phyloP scores from a whole-genome alignment of 2,888 invertebrate genomes.

The Parasteatoda lunata region DNA sequence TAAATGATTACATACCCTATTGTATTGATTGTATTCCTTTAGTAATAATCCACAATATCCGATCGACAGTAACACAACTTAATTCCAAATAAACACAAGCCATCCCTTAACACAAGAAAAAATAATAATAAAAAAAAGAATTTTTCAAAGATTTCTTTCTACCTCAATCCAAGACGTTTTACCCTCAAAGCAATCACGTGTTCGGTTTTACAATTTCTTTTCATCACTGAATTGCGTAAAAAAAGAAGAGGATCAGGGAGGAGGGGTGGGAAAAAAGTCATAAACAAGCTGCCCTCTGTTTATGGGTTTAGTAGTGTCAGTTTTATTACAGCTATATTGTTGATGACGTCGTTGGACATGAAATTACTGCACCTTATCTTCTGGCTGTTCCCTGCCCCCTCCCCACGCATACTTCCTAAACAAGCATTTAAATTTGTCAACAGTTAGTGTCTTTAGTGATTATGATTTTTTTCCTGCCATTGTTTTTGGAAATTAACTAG shows the following conservation, averaged over 20 bases:
- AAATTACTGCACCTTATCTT: conserved; percentile 39
- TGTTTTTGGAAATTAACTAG: not conserved
- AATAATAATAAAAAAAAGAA: too few relatives aligned
- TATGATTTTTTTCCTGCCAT: not conserved
- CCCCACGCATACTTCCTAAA: not conserved
- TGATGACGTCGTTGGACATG: conserved; percentile 61
- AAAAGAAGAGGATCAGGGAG: not conserved
- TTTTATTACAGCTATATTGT: conserved; percentile 56
- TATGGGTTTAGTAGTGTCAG: conserved; percentile 49
- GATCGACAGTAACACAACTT: too few relatives aligned
- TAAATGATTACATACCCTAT: too few relatives aligned
- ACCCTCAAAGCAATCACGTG: conserved; percentile 44
- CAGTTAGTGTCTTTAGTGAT: not conserved
- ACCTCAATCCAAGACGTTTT: too few relatives aligned
- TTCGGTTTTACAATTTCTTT: conserved; percentile 40
- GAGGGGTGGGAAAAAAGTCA: not conserved
- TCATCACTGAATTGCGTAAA: conserved; percentile 57
- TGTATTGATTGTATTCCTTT: too few relatives aligned
- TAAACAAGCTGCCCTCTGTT: conserved; percentile 60
- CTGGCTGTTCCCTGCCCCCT: conserved; percentile 4
- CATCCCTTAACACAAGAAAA: too few relatives aligned
- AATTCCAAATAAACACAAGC: too few relatives aligned
- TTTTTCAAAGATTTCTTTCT: too few relatives aligned
- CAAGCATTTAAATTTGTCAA: conserved; percentile 52
- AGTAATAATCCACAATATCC: too few relatives aligned